Evolutionary conservation across 1,140 invertebrate species (phyloP).

Genomic region (Tetramorium simillimum): DNA sequence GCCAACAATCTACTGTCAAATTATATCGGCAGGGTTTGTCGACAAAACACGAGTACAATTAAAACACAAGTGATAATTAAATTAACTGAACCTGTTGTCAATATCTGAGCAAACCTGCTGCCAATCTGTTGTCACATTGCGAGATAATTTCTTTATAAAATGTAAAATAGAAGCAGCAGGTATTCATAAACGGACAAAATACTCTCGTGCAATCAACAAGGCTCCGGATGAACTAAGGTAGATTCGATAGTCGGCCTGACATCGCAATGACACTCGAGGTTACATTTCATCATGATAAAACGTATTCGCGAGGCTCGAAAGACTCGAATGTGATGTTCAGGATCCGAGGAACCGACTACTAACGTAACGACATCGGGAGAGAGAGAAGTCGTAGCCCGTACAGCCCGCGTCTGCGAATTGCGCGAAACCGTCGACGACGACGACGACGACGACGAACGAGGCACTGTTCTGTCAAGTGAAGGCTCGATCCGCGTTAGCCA

Average conservation of each 20-base stretch:
- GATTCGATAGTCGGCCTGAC: not conserved
- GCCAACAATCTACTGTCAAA: too few species aligned
- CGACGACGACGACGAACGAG: not conserved
- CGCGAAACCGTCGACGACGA: not conserved
- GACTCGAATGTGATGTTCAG: not conserved
- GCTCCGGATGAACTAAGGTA: not conserved
- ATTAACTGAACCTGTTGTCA: too few species aligned
- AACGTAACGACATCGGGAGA: not conserved
- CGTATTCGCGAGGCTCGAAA: not conserved
- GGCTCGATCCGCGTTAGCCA: not conserved
- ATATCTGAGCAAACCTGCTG: too few species aligned
- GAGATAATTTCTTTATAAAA: too few species aligned
- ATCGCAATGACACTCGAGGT: not conserved
- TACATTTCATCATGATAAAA: not conserved
- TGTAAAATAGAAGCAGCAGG: not conserved
- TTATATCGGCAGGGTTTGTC: too few species aligned
- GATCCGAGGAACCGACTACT: not conserved
- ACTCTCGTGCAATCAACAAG: not conserved
- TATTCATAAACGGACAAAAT: not conserved
- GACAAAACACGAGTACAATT: too few species aligned
- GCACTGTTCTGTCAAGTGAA: conserved; percentile 6
- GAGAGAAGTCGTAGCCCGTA: not conserved
- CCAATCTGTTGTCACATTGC: too few species aligned
- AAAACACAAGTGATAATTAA: too few species aligned
- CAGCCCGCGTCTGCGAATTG: not conserved